phyloP scores from a whole-genome alignment of 2,888 invertebrate species.

The Andrena marginata region DNA sequence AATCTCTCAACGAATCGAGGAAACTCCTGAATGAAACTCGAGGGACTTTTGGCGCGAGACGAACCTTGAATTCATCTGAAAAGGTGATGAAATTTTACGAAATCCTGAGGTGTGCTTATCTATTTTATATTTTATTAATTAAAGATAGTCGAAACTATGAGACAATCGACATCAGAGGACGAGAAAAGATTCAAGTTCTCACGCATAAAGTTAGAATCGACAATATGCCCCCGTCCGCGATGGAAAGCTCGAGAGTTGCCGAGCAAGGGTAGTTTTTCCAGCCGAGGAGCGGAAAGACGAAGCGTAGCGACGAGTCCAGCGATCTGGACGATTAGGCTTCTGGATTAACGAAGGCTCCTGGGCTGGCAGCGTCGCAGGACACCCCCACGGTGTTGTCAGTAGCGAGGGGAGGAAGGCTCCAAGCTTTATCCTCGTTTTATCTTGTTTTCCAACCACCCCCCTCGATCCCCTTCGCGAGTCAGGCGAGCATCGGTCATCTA shows the following conservation, averaged over 20 bases:
- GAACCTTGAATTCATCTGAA: neutral
- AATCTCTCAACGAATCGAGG: neutral
- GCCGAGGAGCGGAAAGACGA: neutral
- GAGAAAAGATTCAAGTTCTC: too few species aligned
- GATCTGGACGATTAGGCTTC: slow-evolving; percentile 73
- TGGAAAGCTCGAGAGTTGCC: too few species aligned
- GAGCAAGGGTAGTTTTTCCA: neutral
- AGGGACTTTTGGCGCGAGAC: too few species aligned
- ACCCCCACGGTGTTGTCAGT: slow-evolving; percentile 44
- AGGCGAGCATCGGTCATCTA: slow-evolving; percentile 83
- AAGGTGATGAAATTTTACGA: neutral
- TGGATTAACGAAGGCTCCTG: slow-evolving; percentile 73
- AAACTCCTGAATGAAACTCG: neutral
- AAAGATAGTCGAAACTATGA: too few species aligned
- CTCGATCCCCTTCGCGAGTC: slow-evolving; percentile 55
- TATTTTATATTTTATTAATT: too few species aligned
- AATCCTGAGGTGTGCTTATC: too few species aligned
- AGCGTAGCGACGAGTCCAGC: slow-evolving; percentile 52
- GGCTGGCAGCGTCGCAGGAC: slow-evolving; percentile 56
- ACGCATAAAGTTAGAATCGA: too few species aligned
- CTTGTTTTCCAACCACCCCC: slow-evolving; percentile 79
- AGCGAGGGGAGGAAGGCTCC: slow-evolving; percentile 41
- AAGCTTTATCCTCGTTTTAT: slow-evolving; percentile 83
- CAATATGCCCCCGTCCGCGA: too few species aligned
- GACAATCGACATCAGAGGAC: too few species aligned